These are phyloP conservation scores for Serilophus lunatus DNA, from an alignment of 2,113 vertebrate genomes.

Conservation along the genomic window DNA sequence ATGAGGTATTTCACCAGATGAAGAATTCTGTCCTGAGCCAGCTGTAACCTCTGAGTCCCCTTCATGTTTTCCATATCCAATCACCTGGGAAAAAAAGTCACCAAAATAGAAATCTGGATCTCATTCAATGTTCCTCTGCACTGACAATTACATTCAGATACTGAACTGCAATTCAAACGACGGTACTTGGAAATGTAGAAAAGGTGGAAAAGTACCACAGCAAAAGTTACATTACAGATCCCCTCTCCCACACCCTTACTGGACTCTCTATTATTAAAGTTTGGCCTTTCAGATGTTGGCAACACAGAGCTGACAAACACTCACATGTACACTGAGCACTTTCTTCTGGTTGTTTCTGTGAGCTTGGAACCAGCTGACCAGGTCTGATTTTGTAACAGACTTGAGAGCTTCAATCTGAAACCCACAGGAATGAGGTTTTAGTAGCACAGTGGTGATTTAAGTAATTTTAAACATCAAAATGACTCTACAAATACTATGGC, in stretches of 20 bases:
- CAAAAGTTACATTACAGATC: not conserved
- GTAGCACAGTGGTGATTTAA: not conserved
- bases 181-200: not conserved
- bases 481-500: not conserved
- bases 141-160: not conserved
- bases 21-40: constrained; percentile 45
- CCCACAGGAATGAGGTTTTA: not conserved
- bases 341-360: constrained; percentile 77
- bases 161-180: not conserved
- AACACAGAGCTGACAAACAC: not conserved
- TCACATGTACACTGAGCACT: constrained; percentile 92
- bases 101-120: not conserved
- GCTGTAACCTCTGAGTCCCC: constrained; percentile 61
- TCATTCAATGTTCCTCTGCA: not conserved
- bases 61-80: constrained; percentile 88
- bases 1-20: constrained; percentile 81
- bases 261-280: not conserved
- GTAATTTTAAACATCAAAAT: not conserved
- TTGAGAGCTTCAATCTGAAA: constrained; percentile 90
- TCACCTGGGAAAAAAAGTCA: constrained; percentile 79
- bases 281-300: not conserved
- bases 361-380: constrained; percentile 85
- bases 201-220: not conserved
- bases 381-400: constrained; percentile 80
- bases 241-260: rapidly evolving